A percentile compares a stretch with the other conserved stretches of the same genome.
phyloP scores from a whole-genome alignment of 2,113 vertebrate species.

The Beaufortia kweichowensis region DNA sequence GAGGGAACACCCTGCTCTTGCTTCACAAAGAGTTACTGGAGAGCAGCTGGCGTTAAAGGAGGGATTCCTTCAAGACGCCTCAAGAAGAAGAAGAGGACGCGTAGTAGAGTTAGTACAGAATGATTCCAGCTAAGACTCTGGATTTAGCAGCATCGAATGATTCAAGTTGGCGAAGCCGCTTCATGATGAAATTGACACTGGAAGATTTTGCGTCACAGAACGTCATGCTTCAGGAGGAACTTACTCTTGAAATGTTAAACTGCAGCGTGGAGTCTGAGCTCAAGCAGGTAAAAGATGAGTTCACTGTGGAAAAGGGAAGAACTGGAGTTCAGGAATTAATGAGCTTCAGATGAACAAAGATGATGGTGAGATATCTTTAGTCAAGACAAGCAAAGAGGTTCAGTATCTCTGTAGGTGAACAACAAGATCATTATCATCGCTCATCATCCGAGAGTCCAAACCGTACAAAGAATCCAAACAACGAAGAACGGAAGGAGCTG shows the following conservation, averaged over 20 bases:
- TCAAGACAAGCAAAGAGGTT: slow-evolving; percentile 67
- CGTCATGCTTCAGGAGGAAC: slow-evolving; percentile 88
- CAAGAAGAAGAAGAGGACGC: slow-evolving; percentile 75
- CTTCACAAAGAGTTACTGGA: slow-evolving; percentile 73
- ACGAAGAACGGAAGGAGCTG: slow-evolving; percentile 69
- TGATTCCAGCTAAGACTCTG: not conserved
- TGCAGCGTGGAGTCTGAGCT: slow-evolving; percentile 86
- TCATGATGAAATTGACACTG: slow-evolving; percentile 70
- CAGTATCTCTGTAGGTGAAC: slow-evolving; percentile 35
- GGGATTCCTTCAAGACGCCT: slow-evolving; percentile 70
- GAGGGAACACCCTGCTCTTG: slow-evolving; percentile 73
- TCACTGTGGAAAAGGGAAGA: slow-evolving; percentile 90
- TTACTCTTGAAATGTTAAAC: slow-evolving; percentile 88
- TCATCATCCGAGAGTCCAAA: slow-evolving; percentile 64
- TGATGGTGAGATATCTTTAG: slow-evolving; percentile 69
- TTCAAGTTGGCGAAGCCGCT: slow-evolving; percentile 66
- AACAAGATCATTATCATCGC: too few species aligned
- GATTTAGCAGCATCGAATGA: slow-evolving; percentile 49
- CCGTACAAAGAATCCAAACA: slow-evolving; percentile 70
- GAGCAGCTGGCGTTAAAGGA: slow-evolving; percentile 78
- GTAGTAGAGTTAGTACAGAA: slow-evolving; percentile 54
- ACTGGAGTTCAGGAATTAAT: slow-evolving; percentile 94
- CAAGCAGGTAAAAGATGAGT: slow-evolving; percentile 82
- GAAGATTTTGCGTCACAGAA: slow-evolving; percentile 86
- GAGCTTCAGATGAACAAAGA: slow-evolving; percentile 89